Conservation (phyloP, 2,797 vertebrate genomes). For the Rhinella marina region DNA sequence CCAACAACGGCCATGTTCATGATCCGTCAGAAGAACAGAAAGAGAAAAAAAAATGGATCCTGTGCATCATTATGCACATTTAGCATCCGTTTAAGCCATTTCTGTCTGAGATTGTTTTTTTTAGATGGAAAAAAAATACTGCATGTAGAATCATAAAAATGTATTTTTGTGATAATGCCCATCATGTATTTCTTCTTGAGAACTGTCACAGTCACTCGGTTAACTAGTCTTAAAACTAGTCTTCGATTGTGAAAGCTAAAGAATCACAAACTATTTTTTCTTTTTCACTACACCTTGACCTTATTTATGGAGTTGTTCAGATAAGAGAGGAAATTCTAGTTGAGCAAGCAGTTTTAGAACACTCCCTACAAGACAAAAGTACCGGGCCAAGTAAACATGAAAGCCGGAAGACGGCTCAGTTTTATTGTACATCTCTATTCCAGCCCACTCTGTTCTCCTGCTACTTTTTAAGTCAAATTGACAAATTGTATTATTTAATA, state of each 20-base stretch:
- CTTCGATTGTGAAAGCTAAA: not conserved
- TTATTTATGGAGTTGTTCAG: not conserved
- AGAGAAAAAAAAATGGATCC: too few species aligned
- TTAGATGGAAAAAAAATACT: too few species aligned
- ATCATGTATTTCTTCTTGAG: not conserved
- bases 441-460: not conserved
- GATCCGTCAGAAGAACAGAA: too few species aligned
- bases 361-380: constrained; percentile 15
- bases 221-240: not conserved
- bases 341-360: not conserved
- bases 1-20: too few species aligned
- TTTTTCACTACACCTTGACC: not conserved
- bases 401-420: not conserved
- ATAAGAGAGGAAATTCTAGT: constrained; percentile 20
- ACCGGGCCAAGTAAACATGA: not conserved
- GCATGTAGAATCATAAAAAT: too few species aligned
- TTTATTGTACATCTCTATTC: not conserved
- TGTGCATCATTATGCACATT: too few species aligned
- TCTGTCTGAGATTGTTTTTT: too few species aligned
- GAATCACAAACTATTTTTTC: not conserved
- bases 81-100: too few species aligned
- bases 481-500: not conserved
- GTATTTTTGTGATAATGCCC: too few species aligned
- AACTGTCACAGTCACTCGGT: not conserved
- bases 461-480: not conserved